Evolutionary conservation across 64 coral and sea anemone species (phyloP), one percentile per base, ranked within the genome.

Genomic region (Pachyseris speciosa): DNA sequence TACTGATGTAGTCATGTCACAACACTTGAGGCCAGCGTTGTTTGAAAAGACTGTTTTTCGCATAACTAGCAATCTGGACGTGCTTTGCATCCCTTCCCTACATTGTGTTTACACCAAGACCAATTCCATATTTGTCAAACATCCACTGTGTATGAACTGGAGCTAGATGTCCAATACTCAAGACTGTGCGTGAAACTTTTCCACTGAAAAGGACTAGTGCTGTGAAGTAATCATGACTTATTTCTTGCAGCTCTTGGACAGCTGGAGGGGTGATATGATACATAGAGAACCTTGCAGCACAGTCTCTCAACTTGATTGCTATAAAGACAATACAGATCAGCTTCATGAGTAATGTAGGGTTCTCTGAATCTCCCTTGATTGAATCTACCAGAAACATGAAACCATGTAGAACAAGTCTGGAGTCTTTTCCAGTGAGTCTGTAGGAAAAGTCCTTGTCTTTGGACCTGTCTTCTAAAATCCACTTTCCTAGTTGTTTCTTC

Each of bases 21-120:
- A 93, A 80, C 29, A 93, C 91, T 79, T 93, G 83, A 9, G 17
- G 44, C 91, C 91, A 93, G 17, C 84, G 31, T 0, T 69, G 7
- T 31, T 93, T 93, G 81, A 58, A 87, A 43, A 87, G 74, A 37
- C 72, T 93, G 47, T 93, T 93, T 70, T 93, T 93, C 19, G 84
- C 74, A 81, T 47, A 93, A 27, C 84, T 80, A 37, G 84, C 73
- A 53, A 93, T 87, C 39, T 93, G 91, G 9, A 87, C 59, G 57
- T 93, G 83, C 51, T 93, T 93, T 40, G 84, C 91, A 44, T 93
- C 91, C 28, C 91, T 78, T 79, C 91, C 91, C 52, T 93, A 84
- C 73, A 80, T 93, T 87, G 91, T 87, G 44, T 87, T 93, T 41
- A 93, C 74, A 28, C 84, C 84, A 38, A 93, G 63, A 22, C 83